Conservation (phyloP, 2,888 invertebrate species). For the Aleiodes testaceus region DNA sequence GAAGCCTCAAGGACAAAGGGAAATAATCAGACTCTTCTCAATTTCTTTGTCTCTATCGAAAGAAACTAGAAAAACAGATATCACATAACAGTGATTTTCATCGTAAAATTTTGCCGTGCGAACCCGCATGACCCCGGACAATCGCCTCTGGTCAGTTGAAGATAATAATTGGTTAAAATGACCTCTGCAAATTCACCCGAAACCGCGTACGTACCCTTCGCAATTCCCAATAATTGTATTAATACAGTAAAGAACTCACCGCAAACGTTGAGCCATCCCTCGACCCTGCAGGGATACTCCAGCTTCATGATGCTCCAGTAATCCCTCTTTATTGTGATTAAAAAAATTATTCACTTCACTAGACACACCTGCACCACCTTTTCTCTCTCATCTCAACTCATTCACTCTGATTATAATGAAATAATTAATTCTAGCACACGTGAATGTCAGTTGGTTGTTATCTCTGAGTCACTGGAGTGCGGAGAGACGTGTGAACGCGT, state of each 20-base stretch:
- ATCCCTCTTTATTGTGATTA: background rate
- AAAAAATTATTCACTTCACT: slow-evolving; percentile 25
- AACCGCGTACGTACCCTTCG: background rate
- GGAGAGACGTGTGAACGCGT: background rate
- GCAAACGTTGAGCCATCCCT: slow-evolving; percentile 77
- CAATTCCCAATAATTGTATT: background rate
- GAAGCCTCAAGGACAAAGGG: no score
- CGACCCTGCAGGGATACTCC: slow-evolving; percentile 76
- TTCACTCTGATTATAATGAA: background rate
- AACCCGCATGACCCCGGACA: no score
- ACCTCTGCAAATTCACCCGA: background rate
- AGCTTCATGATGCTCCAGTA: slow-evolving; percentile 65
- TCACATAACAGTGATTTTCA: no score
- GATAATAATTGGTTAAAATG: no score
- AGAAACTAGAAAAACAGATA: no score
- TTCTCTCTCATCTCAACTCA: slow-evolving; percentile 1
- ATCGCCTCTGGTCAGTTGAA: no score
- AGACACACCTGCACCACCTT: slow-evolving; percentile 1
- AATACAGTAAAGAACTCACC: slow-evolving; percentile 71
- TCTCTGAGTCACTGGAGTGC: background rate
- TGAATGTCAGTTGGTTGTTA: slow-evolving; percentile 4
- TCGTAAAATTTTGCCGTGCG: no score
- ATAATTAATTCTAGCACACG: background rate
- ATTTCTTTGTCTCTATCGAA: no score
- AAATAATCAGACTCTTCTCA: no score